Conservation (phyloP, 2,113 vertebrate species). For the Saguinus imperator region DNA sequence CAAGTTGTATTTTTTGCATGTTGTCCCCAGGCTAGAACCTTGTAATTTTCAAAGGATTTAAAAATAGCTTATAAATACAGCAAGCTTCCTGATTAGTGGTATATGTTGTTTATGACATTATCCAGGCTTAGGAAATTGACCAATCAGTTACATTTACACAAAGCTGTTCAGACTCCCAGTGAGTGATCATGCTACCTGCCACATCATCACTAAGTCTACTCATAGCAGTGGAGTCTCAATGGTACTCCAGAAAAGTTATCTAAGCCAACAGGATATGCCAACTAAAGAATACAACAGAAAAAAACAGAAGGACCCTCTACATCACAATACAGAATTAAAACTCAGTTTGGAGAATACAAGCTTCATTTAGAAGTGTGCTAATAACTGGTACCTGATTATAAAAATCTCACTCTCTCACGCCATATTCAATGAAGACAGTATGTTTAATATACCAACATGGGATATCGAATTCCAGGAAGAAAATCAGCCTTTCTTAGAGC, state of each 20-base stretch:
- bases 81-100: background rate
- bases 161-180: background rate
- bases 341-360: background rate
- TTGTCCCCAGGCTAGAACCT: background rate
- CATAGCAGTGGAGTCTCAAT: background rate
- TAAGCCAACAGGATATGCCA: background rate
- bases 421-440: background rate
- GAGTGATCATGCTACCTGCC: background rate
- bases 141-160: background rate
- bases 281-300: background rate
- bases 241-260: background rate
- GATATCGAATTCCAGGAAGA: background rate
- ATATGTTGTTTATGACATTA: background rate
- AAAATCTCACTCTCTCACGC: background rate
- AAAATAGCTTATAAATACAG: background rate
- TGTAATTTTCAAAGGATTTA: background rate
- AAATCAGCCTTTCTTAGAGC: background rate
- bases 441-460: background rate
- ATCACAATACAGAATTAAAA: background rate
- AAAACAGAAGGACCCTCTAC: background rate
- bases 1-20: too few relatives aligned
- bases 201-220: background rate
- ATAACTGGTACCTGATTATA: background rate
- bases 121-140: background rate
- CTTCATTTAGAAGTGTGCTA: constrained; percentile 21